Evolutionary conservation across 2,888 invertebrate genomes (phyloP), one percentile per base, ranked within the genome.

Genomic region (Brachyptera risi): DNA sequence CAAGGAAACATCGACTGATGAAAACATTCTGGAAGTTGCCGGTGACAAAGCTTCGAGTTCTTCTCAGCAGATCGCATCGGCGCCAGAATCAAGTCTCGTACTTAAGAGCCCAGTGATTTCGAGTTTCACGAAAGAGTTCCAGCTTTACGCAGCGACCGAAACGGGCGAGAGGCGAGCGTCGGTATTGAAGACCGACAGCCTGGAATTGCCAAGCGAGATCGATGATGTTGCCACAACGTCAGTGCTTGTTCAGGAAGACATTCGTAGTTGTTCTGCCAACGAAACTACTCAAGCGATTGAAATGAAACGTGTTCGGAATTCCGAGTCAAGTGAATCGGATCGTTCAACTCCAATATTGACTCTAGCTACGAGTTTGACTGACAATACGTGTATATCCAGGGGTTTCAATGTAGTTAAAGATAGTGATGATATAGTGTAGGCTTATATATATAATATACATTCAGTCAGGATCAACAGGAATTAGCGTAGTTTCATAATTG

Each of bases 311-410:
- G 9, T 13, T 26, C 17, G 11, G 11, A 23, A 54, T 15, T 24
- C 35, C 54, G 3, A 26, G 23, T 3, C n/a, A 19, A 13, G 27
- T 31, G 21, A 23, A 19, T 3, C 17, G 26, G 9, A 26, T 40
- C 4, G 26, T 17, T 3, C 42, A 4, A 35, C 38, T 13, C 63
- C 63, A 24, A 21, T 59, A 5, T 50, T 63, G 15, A 63, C 63
- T 1, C 40, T 63, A 1, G 63, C 63, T n/a, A 61, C 58, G n/a
- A 63, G 61, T 37, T 38, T 63, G 4, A 61, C 60, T 11, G 58
- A 63, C 26, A 42, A 24, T 37, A 31, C 63, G 23, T 44, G 24
- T 47, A 38, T 63, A 15, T 54, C 54, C 4, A 26, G 61, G n/a
- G 63, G 63, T 5, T 63, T 63, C 35, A 56, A 63, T 3, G 54